Evolutionary conservation across 2,113 vertebrate species (phyloP), one percentile per base, ranked within the genome.

Genomic region (Peromyscus leucopus): DNA sequence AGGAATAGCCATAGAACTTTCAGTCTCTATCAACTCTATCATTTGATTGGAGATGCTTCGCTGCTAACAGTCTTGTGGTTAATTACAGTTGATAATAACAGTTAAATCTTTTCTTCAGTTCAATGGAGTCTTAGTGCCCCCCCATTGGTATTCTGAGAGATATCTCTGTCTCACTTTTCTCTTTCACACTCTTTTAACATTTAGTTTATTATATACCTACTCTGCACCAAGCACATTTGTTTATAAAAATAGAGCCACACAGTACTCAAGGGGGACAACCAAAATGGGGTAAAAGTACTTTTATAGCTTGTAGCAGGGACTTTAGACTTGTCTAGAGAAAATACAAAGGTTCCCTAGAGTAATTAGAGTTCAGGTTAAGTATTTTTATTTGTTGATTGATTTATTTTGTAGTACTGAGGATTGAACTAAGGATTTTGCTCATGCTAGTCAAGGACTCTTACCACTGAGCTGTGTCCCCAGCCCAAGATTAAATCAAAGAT

Each of bases 11-110:
- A 86, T 61, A 28, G 51, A 83, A 76, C 9, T 76, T 63, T 46
- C 17, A 90, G 31, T 63, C 17, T 78, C 72, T 3, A 36, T 90
- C 46, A 79, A 51, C 80, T 72, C 12, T 61, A 33, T 7, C 33
- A 90, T 51, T 72, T 90, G 63, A 57, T 39, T 42, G 69, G 61
- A 63, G 78, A 88, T 55, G 42, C 31, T 75, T 90, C 57, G 3
- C 42, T 76, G 78, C 42, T 75, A 91, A 80, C 51, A 57, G n/a
- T 85, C 46, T 71, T 67, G 57, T 87, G 51, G 46, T 72, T 96
- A 93, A 90, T 78, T 92, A 22, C 26, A 83, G 21, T 72, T 94
- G 83, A 94, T 33, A 67, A 46, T 15, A 57, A 61, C 19, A 92
- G 24, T 46, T 92, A 89, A 76, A 91, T 5, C 7, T 33, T 87